These are phyloP conservation scores for Ictalurus furcatus DNA, from an alignment of 2,113 vertebrate species.

Conservation along the genomic window DNA sequence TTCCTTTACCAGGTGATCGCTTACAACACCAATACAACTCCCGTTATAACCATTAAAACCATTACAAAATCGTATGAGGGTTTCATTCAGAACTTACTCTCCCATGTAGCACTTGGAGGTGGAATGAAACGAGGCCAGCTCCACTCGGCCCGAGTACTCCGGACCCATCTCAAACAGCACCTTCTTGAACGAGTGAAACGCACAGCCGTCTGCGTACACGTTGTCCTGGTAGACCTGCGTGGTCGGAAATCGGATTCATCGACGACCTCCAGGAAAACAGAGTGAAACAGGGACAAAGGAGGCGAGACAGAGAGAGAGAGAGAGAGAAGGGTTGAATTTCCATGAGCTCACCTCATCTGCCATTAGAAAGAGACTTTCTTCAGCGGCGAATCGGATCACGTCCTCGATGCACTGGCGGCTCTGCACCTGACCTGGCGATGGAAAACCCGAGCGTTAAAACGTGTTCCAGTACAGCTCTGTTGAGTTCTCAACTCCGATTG, in stretches of 20 bases:
- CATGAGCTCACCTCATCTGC: slow-evolving; percentile 74
- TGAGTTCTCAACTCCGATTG: neutral
- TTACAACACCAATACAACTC: too few relatives aligned
- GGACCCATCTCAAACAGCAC: slow-evolving; percentile 80
- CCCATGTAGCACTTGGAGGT: slow-evolving; percentile 83
- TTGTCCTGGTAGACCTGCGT: slow-evolving; percentile 77
- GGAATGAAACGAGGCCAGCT: slow-evolving; percentile 81
- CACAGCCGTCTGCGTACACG: slow-evolving; percentile 73
- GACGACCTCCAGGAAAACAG: neutral
- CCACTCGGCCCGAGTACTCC: slow-evolving; percentile 64
- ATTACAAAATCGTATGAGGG: too few relatives aligned
- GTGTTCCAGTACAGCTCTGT: neutral
- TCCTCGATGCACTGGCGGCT: slow-evolving; percentile 61
- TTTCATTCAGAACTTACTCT: slow-evolving; percentile 63
- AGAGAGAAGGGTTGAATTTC: neutral
- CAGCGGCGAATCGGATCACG: slow-evolving; percentile 60
- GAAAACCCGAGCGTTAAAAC: neutral
- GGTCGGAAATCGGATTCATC: neutral
- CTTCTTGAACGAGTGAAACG: slow-evolving; percentile 84
- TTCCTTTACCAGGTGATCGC: neutral
- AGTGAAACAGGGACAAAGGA: neutral
- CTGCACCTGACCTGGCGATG: slow-evolving; percentile 67
- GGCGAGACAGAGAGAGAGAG: neutral
- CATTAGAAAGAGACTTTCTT: slow-evolving; percentile 65
- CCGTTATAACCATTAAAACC: too few relatives aligned